These are phyloP conservation scores for Drosophila guanche DNA, from an alignment of 1,140 invertebrate genomes.

Conservation along the genomic window DNA sequence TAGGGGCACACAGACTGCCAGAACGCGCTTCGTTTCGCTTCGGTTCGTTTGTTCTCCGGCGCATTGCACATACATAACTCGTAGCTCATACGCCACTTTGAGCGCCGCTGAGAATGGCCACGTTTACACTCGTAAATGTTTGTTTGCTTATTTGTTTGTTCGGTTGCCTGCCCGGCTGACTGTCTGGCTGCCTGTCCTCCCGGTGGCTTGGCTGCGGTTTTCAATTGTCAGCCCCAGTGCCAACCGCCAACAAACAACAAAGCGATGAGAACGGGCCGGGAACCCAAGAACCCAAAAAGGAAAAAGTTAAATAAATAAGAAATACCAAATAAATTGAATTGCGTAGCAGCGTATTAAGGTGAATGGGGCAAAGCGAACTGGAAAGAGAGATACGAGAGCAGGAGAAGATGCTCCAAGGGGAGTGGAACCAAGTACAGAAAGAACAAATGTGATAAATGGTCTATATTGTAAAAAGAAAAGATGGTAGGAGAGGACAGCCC, in stretches of 20 bases:
- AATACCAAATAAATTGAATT: constrained; percentile 75
- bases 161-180: constrained; percentile 9
- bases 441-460: constrained; percentile 66
- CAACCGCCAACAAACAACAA: constrained; percentile 43
- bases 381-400: constrained; percentile 40
- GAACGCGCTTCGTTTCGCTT: constrained; percentile 13
- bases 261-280: constrained; percentile 13
- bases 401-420: constrained; percentile 7
- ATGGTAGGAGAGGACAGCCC: background rate
- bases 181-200: constrained; percentile 7
- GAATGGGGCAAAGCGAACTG: constrained; percentile 54
- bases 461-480: constrained; percentile 33
- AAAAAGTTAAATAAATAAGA: constrained; percentile 68
- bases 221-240: constrained; percentile 61
- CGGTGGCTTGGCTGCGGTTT: constrained; percentile 44
- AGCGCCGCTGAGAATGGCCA: constrained; percentile 20
- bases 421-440: constrained; percentile 15
- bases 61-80: constrained; percentile 67
- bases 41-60: constrained; percentile 21
- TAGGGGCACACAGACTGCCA: constrained; percentile 7
- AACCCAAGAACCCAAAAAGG: constrained; percentile 7
- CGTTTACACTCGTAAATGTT: constrained; percentile 49
- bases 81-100: constrained; percentile 71
- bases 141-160: constrained; percentile 34
- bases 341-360: constrained; percentile 68